A percentile compares a stretch with the other conserved stretches of the same genome.
Evolutionary conservation across 2,797 vertebrate genomes (phyloP).

Genomic region (Gymnopithys bicolor): DNA sequence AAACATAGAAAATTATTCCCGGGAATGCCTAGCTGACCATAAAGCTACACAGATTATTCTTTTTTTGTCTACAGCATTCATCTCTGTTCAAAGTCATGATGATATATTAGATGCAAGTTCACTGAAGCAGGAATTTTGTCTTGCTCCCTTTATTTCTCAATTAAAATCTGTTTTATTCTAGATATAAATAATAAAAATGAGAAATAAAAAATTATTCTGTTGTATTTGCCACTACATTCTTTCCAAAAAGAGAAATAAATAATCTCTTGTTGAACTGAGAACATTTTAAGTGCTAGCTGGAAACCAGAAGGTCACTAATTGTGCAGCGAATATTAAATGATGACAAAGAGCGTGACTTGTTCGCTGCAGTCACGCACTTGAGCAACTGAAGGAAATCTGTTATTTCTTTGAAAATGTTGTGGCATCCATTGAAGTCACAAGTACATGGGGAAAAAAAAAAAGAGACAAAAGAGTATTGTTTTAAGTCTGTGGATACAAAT

Average conservation of each 20-base stretch:
- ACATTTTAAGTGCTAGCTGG: conserved; percentile 17
- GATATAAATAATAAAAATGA: background rate
- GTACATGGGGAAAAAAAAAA: background rate
- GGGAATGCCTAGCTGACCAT: conserved; percentile 36
- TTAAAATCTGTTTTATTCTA: conserved; percentile 13
- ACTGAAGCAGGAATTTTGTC: background rate
- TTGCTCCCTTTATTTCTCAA: conserved; percentile 21
- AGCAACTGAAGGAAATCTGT: background rate
- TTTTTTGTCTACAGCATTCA: background rate
- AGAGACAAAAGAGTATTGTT: background rate
- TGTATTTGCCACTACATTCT: conserved; percentile 1
- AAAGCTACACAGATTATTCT: conserved; percentile 1
- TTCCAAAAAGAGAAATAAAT: conserved; percentile 25
- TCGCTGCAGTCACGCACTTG: background rate
- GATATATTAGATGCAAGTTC: background rate
- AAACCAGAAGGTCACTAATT: conserved; percentile 19
- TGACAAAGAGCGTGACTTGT: background rate
- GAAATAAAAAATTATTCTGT: background rate
- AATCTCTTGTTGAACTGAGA: background rate
- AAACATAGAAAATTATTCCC: conserved; percentile 14
- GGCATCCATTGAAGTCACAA: background rate
- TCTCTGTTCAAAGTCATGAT: background rate
- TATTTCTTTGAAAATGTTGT: background rate
- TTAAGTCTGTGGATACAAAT: background rate
- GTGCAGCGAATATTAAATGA: background rate